Evolutionary conservation across 1,140 invertebrate genomes (phyloP).

Genomic region (Pararge aegeria): DNA sequence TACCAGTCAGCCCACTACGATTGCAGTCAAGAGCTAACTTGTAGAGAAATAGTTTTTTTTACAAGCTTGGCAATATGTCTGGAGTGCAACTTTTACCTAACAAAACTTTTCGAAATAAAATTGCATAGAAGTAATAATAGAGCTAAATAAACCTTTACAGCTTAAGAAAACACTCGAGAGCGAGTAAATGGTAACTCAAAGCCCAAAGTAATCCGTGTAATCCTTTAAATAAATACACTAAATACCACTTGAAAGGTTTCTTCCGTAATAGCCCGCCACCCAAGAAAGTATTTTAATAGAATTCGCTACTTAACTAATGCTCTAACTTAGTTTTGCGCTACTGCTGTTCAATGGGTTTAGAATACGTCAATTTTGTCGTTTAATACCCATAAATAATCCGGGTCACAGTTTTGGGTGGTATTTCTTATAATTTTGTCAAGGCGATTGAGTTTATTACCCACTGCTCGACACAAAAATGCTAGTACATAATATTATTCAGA

Average conservation of each 20-base stretch:
- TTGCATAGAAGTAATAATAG: neutral
- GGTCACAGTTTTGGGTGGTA: slow-evolving; percentile 45
- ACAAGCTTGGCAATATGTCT: too few relatives aligned
- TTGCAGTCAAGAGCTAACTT: too few relatives aligned
- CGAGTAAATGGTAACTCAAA: slow-evolving; percentile 22
- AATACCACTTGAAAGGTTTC: slow-evolving; percentile 38
- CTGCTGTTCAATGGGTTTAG: slow-evolving; percentile 28
- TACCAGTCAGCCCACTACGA: too few relatives aligned
- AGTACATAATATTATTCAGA: too few relatives aligned
- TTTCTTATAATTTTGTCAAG: slow-evolving; percentile 17
- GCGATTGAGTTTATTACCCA: neutral
- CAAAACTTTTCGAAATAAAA: neutral
- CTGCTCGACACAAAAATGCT: neutral
- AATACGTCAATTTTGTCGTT: slow-evolving; percentile 34
- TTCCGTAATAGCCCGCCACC: slow-evolving; percentile 36
- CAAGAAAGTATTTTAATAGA: slow-evolving; percentile 39
- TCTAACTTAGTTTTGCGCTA: slow-evolving; percentile 51
- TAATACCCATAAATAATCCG: slow-evolving; percentile 25
- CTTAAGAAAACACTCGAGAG: slow-evolving; percentile 52
- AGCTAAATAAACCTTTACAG: slow-evolving; percentile 29
- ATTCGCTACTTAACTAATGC: slow-evolving; percentile 24
- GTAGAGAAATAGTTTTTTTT: too few relatives aligned
- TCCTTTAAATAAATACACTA: slow-evolving; percentile 57
- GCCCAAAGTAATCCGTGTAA: slow-evolving; percentile 43
- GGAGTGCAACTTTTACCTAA: neutral